Conservation (phyloP, 2,888 invertebrate genomes). For the Drosophila suboccidentalis region DNA sequence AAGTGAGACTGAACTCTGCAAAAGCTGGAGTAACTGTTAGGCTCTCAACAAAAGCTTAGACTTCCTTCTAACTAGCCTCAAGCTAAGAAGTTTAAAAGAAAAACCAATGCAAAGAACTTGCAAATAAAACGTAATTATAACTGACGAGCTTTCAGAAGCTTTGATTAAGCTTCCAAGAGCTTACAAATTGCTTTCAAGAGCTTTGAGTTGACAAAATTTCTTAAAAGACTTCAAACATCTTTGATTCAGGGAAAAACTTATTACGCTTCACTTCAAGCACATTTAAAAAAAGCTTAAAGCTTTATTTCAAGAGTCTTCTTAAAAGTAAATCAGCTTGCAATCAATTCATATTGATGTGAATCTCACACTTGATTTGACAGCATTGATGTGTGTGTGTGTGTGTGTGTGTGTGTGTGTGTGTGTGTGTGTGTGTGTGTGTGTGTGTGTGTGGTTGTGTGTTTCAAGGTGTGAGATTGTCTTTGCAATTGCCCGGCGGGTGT, state of each 20-base stretch:
- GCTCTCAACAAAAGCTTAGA: too few relatives aligned
- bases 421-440: constrained; percentile 6
- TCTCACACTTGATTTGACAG: constrained; percentile 29
- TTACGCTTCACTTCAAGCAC: not conserved
- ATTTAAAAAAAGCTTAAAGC: not conserved
- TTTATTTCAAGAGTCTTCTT: not conserved
- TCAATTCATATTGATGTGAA: constrained; percentile 1
- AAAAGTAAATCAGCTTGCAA: not conserved
- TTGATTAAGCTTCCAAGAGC: not conserved
- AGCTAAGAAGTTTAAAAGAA: not conserved
- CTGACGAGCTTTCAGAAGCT: not conserved
- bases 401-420: constrained; percentile 2
- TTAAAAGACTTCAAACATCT: too few relatives aligned
- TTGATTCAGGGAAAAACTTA: not conserved
- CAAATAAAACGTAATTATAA: too few relatives aligned
- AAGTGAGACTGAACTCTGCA: not conserved
- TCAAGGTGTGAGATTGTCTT: constrained; percentile 60
- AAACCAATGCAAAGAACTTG: not conserved
- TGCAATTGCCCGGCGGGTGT: constrained; percentile 43
- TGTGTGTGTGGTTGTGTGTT: constrained; percentile 7
- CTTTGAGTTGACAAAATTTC: too few relatives aligned
- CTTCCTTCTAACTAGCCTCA: too few relatives aligned
- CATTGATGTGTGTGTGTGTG: constrained; percentile 5
- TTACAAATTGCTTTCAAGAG: not conserved
- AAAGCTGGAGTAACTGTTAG: not conserved